Percentiles rank a stretch among this genome's conserved stretches.
phyloP scores from a whole-genome alignment of 2,888 invertebrate species.

The Hirtodrosophila trivittata region DNA sequence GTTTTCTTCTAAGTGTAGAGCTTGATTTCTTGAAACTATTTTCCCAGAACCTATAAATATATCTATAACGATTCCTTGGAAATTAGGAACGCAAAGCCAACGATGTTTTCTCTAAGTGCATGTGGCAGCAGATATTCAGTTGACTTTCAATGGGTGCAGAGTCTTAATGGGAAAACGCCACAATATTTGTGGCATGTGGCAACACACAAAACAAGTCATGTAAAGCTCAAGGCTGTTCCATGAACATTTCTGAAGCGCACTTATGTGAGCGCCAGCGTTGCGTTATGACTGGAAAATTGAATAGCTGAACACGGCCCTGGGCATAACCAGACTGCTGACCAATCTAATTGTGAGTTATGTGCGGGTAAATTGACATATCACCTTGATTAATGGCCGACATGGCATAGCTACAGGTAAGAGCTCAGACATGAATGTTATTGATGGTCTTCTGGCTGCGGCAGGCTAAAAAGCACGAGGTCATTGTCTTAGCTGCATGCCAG shows the following conservation, averaged over 20 bases:
- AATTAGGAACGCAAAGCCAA: neutral
- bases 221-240: conserved; percentile 27
- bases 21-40: no score
- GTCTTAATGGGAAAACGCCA: no score
- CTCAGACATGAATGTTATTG: neutral
- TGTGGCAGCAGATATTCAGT: neutral
- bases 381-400: conserved; percentile 59
- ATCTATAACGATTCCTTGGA: no score
- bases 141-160: neutral
- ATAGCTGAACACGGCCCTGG: conserved; percentile 6
- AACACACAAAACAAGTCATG: conserved; percentile 4
- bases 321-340: conserved; percentile 15
- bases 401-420: conserved; percentile 13
- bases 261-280: conserved; percentile 2
- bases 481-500: conserved; percentile 33
- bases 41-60: no score
- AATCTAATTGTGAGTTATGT: conserved; percentile 61
- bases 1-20: no score
- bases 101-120: neutral
- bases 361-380: conserved; percentile 61
- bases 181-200: conserved; percentile 21
- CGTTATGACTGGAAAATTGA: conserved; percentile 12
- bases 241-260: conserved; percentile 9
- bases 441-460: neutral
- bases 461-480: conserved; percentile 34